Evolutionary conservation across 2,797 vertebrate genomes (phyloP), one percentile per base, ranked within the genome.

Genomic region (Chromobotia macracanthus): DNA sequence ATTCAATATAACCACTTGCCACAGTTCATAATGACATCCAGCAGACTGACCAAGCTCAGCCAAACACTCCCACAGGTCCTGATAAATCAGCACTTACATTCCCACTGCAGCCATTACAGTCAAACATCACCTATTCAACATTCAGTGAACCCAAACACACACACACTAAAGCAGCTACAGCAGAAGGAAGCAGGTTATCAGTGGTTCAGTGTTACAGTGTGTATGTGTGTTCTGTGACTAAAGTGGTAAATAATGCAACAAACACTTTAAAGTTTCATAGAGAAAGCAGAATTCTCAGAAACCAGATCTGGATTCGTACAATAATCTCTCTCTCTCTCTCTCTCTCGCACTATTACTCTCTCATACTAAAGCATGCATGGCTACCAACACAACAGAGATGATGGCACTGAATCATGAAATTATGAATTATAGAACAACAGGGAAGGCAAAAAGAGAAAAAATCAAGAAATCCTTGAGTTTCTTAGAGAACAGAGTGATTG

Each of bases 241-340:
- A 77, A 68, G 53, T 51, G 5, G 58, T 78, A 51, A 80, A 83
- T 81, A 83, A 83, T 83, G 75, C 70, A 83, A 28, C 46, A 81
- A 70, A 0, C 19, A 11, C 50, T 77, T 83, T 77, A 83, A 80
- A 80, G 55, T 69, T 83, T 80, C 38, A 83, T 70, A 70, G 4
- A 65, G 58, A 61, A 50, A 46, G 46, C 21, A 78, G 50, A 70
- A 77, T 69, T 64, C 70, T 46, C 55, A 44, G 82, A 83, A 80
- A 80, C 82, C 56, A 80, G 74, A 80, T 71, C 70, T 65, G 23
- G 64, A 68, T 76, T 76, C 63, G 48, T 3, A n/a, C 73, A n/a
- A n/a, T n/a, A n/a, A n/a, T 55, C 15, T 61, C 60, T 48, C 19
- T 19, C n/a, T 44, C 56, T 55, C 15, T 61, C 60, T 48, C 19